phyloP scores from a whole-genome alignment of 2,797 vertebrate genomes.

The Schizopygopsis malacanthus region DNA sequence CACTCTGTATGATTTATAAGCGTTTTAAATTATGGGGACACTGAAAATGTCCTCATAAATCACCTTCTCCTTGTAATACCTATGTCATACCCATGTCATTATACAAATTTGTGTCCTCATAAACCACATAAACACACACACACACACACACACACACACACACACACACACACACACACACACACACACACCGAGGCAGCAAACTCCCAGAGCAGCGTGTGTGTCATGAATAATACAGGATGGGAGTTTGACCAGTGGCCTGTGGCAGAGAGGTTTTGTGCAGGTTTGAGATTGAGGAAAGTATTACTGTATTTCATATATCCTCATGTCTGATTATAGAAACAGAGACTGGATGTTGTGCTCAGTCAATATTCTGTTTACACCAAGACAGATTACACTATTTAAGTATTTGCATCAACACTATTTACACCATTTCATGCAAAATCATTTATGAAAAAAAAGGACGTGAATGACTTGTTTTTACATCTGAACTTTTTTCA shows the following conservation, averaged over 20 bases:
- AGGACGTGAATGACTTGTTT: neutral
- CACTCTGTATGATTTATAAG: too few relatives aligned
- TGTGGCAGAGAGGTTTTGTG: slow-evolving; percentile 66
- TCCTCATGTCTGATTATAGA: slow-evolving; percentile 12
- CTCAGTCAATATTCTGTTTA: neutral
- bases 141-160: slow-evolving; percentile 25
- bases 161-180: slow-evolving; percentile 53
- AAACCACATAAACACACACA: too few relatives aligned
- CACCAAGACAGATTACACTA: neutral
- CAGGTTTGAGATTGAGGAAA: slow-evolving; percentile 22
- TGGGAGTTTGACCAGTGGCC: slow-evolving; percentile 76
- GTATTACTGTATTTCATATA: slow-evolving; percentile 4
- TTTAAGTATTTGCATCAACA: neutral
- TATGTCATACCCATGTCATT: too few relatives aligned
- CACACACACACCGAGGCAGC: slow-evolving; percentile 44
- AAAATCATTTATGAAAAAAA: neutral
- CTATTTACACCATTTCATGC: neutral
- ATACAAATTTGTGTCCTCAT: too few relatives aligned
- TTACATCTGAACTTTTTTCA: neutral
- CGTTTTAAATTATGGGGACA: too few relatives aligned
- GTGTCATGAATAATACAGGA: slow-evolving; percentile 75
- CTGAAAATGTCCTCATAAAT: too few relatives aligned
- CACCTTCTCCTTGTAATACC: too few relatives aligned
- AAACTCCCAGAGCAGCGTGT: slow-evolving; percentile 63
- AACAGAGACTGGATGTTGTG: neutral